These are phyloP conservation scores for Balearica regulorum DNA, from an alignment of 2,797 vertebrate genomes.

Conservation along the genomic window DNA sequence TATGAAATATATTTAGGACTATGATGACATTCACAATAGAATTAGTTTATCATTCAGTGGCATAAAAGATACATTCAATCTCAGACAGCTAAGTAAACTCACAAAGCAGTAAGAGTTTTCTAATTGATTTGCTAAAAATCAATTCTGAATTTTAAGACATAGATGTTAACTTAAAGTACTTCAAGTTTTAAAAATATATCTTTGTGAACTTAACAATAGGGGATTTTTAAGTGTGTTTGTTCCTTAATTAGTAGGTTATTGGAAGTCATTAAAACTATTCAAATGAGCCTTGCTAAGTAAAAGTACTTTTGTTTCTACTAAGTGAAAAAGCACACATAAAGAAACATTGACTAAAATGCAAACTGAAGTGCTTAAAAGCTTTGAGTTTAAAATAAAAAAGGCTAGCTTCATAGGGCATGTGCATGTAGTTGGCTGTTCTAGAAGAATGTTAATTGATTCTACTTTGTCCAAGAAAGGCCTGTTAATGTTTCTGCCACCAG, in stretches of 20 bases:
- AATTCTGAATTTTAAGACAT: background rate
- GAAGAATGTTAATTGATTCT: background rate
- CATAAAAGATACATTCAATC: background rate
- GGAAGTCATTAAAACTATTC: background rate
- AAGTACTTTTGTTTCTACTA: background rate
- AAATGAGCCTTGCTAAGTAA: background rate
- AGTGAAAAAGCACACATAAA: background rate
- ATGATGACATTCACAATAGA: background rate
- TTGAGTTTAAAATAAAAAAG: background rate
- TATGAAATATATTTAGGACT: background rate
- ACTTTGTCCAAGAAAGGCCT: background rate
- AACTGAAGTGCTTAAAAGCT: background rate
- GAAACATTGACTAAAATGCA: background rate
- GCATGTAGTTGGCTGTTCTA: background rate
- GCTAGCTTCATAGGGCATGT: background rate
- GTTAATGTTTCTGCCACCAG: background rate
- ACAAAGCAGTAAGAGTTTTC: background rate
- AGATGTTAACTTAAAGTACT: background rate
- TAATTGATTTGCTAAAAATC: background rate
- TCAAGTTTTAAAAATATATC: background rate
- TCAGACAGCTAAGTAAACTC: background rate
- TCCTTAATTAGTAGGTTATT: background rate
- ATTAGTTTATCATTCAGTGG: background rate
- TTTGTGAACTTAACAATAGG: background rate
- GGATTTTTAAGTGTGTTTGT: background rate